phyloP scores from a whole-genome alignment of 2,113 vertebrate species.

The Pyxicephalus adspersus region DNA sequence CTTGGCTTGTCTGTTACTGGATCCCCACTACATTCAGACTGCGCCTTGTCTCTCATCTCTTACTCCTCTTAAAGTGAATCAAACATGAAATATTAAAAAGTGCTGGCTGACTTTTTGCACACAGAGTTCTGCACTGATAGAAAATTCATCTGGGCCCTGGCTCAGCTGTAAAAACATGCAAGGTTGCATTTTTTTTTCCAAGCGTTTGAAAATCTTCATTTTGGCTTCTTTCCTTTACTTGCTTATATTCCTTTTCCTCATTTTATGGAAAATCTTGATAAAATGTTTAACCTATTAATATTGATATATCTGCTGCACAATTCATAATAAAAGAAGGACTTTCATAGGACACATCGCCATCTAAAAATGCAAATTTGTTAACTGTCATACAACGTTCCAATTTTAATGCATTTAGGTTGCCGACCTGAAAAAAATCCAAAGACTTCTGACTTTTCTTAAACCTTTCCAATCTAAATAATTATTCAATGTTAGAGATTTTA shows the following conservation, averaged over 20 bases:
- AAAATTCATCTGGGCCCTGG: slow-evolving; percentile 35
- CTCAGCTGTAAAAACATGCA: slow-evolving; percentile 39
- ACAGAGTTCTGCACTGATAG: slow-evolving; percentile 30
- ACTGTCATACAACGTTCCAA: no score
- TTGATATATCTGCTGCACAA: no score
- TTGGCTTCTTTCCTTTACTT: slow-evolving; percentile 23
- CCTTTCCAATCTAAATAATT: no score
- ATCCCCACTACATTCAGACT: background rate
- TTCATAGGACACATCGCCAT: no score
- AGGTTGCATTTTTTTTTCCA: slow-evolving; percentile 26
- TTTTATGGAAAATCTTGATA: background rate
- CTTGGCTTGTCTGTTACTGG: background rate
- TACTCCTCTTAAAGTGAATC: slow-evolving; percentile 38
- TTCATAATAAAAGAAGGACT: no score
- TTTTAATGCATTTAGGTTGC: no score
- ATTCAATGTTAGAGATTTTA: no score
- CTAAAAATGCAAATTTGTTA: no score
- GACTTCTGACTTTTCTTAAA: no score
- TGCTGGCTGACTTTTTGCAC: slow-evolving; percentile 6
- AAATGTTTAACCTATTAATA: no score
- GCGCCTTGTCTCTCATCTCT: background rate
- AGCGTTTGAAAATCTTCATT: slow-evolving; percentile 34
- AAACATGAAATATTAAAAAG: slow-evolving; percentile 42
- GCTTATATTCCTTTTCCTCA: slow-evolving; percentile 2
- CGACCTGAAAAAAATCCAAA: no score